Percentiles rank a stretch among this genome's conserved stretches.
Conservation (phyloP, 2,888 invertebrate species). For the Xylocampa areola region DNA sequence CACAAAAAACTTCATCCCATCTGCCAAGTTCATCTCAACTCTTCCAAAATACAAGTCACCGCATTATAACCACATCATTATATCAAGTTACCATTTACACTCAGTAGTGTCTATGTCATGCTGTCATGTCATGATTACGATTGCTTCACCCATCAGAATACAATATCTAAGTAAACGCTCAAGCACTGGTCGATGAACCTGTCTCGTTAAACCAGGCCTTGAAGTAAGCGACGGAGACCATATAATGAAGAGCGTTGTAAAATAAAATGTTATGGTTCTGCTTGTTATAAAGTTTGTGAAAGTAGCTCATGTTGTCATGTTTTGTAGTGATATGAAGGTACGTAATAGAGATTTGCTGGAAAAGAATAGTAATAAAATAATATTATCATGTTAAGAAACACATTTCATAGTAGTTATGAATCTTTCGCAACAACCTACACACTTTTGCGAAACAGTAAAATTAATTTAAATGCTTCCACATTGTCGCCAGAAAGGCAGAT, state of each 20-base stretch:
- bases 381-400: too few species aligned
- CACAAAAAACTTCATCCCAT: too few species aligned
- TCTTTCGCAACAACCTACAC: too few species aligned
- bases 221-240: conserved; percentile 30
- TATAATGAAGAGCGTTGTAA: conserved; percentile 38
- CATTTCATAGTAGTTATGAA: too few species aligned
- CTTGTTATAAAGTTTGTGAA: conserved; percentile 53
- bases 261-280: conserved; percentile 37
- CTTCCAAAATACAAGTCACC: too few species aligned
- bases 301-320: conserved; percentile 13
- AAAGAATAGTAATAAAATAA: too few species aligned
- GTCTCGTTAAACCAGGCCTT: conserved; percentile 27
- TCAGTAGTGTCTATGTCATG: not conserved
- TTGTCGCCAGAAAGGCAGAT: too few species aligned
- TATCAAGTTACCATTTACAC: conserved; percentile 7
- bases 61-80: not conserved
- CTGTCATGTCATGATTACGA: conserved; percentile 20
- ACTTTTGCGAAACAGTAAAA: too few species aligned
- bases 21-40: too few species aligned
- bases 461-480: too few species aligned
- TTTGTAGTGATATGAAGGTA: conserved; percentile 1
- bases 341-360: too few species aligned
- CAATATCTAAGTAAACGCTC: conserved; percentile 10
- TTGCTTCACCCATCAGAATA: conserved; percentile 10
- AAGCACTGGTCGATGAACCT: conserved; percentile 30